phyloP scores from a whole-genome alignment of 2,888 invertebrate species.

The Caenorhabditis angaria region DNA sequence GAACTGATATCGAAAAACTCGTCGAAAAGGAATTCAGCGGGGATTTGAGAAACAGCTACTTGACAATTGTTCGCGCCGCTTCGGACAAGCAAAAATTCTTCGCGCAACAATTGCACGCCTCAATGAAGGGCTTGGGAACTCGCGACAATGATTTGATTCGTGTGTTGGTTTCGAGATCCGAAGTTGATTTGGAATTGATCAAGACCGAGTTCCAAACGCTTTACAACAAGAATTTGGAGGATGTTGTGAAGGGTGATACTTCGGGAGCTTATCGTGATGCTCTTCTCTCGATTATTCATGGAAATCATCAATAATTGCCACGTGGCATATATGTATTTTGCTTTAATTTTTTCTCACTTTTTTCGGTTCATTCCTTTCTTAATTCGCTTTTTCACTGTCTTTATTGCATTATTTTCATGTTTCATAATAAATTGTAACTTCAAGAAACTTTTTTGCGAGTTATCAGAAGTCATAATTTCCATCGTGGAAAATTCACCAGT shows the following conservation, averaged over 20 bases:
- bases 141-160: conserved; percentile 66
- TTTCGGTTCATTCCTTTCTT: neutral
- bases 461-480: too few species aligned
- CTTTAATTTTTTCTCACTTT: conserved; percentile 5
- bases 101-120: conserved; percentile 64
- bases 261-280: conserved; percentile 69
- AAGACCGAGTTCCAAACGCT: conserved; percentile 80
- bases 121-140: conserved; percentile 68
- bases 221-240: conserved; percentile 59
- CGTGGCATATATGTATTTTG: neutral
- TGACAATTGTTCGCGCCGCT: conserved; percentile 51
- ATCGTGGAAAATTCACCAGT: too few species aligned
- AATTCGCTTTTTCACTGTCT: neutral
- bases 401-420: neutral
- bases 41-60: conserved; percentile 48
- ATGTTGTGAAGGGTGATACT: conserved; percentile 55
- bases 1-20: conserved; percentile 53
- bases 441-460: conserved; percentile 3
- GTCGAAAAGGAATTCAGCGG: conserved; percentile 69
- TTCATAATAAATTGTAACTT: neutral
- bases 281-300: conserved; percentile 66
- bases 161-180: conserved; percentile 65
- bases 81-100: conserved; percentile 64
- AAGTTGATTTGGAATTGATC: conserved; percentile 83
- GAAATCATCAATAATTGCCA: conserved; percentile 56